Base-by-base conservation (phyloP, 1,140 invertebrate species). In the Bradysia coprophila region DNA sequence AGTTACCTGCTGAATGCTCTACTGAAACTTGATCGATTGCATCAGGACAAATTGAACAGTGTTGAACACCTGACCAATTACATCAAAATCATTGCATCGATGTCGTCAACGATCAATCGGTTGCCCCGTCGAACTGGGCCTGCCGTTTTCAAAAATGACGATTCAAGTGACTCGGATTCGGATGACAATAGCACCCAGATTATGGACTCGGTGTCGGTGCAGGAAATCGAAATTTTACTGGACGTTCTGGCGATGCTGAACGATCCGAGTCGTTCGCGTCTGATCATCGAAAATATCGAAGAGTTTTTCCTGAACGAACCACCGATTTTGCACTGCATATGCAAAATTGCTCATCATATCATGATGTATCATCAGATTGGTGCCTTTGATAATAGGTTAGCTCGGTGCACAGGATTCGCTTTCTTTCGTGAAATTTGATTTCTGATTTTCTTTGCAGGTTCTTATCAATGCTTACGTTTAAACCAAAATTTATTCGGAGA, bases 391-490 rank as follows among this genome's bases (percentile, higher is more conserved):
- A 81, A 81, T 52, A 74, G 67, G 70, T 71, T 45, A 53, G 54
- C 33, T 15, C 11, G 38, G 37, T 39, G n/a, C 43, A 37, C 21
- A 10, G 11, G 5, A 11, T 40, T 19, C 13, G 21, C 21, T 21
- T 40, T 40, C 11, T 11, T 13, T 11, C 8, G 19, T 9, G 36
- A 38, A 10, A 16, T 20, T n/a, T n/a, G n/a, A n/a, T n/a, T n/a
- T n/a, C n/a, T n/a, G n/a, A n/a, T 47, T 43, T 42, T 20, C 42
- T 49, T 61, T 63, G 38, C 56, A 88, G 87, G 53, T 61, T 93
- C 38, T 60, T 94, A 1, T 88, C 89, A 54, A 83, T 82, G 50
- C 62, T 94, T 41, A 84, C 89, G 0, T 84, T 91, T 49, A 89
- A 83, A 46, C 76, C 80, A 2, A 63, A 69, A 20, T 91, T 93